Evolutionary conservation across 2,888 invertebrate species (phyloP), one percentile per base, ranked within the genome.

Genomic region (Napeogenes inachia): DNA sequence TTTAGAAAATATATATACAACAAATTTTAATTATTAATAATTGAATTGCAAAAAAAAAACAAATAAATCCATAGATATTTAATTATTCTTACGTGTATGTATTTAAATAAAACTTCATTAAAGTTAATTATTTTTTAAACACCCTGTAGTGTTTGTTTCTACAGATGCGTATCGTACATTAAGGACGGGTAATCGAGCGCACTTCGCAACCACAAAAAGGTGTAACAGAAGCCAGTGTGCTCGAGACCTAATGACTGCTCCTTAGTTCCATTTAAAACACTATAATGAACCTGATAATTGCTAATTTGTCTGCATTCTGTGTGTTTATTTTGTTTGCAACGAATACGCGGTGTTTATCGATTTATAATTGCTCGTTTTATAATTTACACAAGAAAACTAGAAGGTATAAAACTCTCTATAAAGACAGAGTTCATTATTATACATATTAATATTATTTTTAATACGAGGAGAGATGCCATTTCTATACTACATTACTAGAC

Each of bases 221-320:
- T 79, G 85, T 81, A 87, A 89, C 90, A 88, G 90, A 85, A 89
- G 89, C 87, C 72, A 69, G 72, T 70, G 78, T 84, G 79, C 80
- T 80, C 74, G 75, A 70, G 72, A 71, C 75, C 75, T 89, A 88
- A 89, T 85, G 85, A 84, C 80, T 81, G 79, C 79, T 75, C 78
- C 82, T 85, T 87, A 79, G 78, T 78, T 77, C 79, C 75, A 82
- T 84, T 85, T 82, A 74, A 72, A 64, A 62, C 38, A 69, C 68
- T 74, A 75, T 80, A 75, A 75, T 75, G 73, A 72, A 73, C 69
- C 67, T 64, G 69, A 74, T 83, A 82, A 86, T 86, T 85, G 80
- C 77, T 78, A 78, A 81, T 84, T 81, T 81, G 79, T 80, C 79
- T 77, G 73, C 72, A 71, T 76, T 76, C 75, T 71, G 71, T 5